Percentiles rank a stretch among this genome's conserved stretches.
Conservation (phyloP, 2,113 vertebrate genomes). For the Odocoileus virginianus region DNA sequence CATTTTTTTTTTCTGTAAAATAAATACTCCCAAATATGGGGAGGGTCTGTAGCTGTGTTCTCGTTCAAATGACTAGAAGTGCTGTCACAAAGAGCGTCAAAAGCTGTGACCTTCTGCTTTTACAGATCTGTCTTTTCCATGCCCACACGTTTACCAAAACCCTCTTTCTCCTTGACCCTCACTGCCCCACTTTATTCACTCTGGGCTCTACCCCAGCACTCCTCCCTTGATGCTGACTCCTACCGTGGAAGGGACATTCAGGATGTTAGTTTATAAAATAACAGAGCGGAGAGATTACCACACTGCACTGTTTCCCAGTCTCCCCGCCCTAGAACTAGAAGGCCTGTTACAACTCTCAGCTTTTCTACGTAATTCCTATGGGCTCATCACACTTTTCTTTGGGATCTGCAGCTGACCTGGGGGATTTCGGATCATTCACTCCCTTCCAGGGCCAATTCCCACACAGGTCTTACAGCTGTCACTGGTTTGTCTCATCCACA, state of each 20-base stretch:
- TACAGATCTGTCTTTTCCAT: neutral
- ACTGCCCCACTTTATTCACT: neutral
- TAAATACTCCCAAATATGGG: neutral
- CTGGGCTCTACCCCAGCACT: neutral
- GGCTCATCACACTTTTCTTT: too few species aligned
- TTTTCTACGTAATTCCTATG: too few species aligned
- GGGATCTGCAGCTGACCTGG: neutral
- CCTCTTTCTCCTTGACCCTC: neutral
- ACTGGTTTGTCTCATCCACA: neutral
- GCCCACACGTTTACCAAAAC: neutral
- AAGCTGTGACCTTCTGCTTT: neutral
- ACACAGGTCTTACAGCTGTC: neutral
- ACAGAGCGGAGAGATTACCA: fast-evolving
- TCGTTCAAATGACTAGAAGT: neutral
- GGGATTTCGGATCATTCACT: neutral
- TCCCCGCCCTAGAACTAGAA: neutral
- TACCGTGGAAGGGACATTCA: neutral
- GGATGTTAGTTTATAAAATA: neutral
- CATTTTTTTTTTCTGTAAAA: neutral
- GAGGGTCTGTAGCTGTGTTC: neutral
- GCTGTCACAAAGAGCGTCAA: neutral
- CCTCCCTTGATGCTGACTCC: neutral
- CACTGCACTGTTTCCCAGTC: neutral
- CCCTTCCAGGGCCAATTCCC: neutral
- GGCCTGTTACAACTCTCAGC: neutral